Evolutionary conservation across 2,888 invertebrate genomes (phyloP).

Genomic region (Catocala sponsa): DNA sequence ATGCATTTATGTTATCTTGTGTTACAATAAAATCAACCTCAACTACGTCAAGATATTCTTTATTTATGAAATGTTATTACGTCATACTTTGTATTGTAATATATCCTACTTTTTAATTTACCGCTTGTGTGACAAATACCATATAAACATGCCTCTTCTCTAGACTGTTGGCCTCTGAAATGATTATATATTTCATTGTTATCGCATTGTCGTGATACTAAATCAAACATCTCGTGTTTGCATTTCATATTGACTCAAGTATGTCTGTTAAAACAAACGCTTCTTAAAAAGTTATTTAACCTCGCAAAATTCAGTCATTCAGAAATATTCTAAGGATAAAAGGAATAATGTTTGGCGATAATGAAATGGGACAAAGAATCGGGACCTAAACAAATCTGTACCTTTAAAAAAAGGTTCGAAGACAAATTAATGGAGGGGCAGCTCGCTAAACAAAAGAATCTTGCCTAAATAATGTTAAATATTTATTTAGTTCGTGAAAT

Average conservation of each 20-base stretch:
- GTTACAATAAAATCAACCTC: conserved; percentile 4
- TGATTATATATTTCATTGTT: conserved; percentile 10
- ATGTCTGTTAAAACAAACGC: background rate
- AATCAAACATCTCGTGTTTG: conserved; percentile 15
- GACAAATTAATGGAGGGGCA: background rate
- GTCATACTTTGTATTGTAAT: conserved; percentile 11
- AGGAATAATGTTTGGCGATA: background rate
- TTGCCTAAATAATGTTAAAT: background rate
- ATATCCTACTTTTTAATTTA: conserved; percentile 8
- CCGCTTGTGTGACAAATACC: conserved; percentile 24
- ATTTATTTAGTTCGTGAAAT: background rate
- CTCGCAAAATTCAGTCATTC: background rate
- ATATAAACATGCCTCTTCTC: conserved; percentile 14
- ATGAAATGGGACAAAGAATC: background rate
- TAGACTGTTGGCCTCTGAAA: conserved; percentile 21
- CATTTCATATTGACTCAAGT: conserved; percentile 17
- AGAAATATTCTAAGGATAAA: background rate
- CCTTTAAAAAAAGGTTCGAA: background rate
- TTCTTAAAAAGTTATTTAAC: background rate
- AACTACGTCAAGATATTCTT: conserved; percentile 4
- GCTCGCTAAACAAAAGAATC: background rate
- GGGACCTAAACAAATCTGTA: background rate
- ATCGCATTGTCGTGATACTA: conserved; percentile 9
- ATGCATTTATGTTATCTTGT: background rate
- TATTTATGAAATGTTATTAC: background rate